Evolutionary conservation across 2,113 vertebrate species (phyloP), one percentile per base, ranked within the genome.

Genomic region (Myanophis thanlyinensis): DNA sequence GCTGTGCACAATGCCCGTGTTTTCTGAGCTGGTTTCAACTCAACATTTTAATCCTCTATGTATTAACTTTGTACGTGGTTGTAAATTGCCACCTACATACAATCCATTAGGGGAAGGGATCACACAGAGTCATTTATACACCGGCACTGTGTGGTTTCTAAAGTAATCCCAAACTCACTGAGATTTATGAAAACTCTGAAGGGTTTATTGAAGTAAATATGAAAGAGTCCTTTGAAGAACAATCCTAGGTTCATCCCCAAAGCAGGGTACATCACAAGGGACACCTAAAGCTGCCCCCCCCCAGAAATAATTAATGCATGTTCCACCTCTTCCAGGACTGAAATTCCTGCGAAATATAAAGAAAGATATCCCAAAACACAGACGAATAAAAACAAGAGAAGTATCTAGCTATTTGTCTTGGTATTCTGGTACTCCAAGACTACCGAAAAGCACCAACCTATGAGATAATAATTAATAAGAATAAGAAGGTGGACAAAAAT

Each of bases 1-100:
- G 54, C 27, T 54, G 92, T 46, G 93, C 94, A 94, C 85, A 93
- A 88, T 30, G 23, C 48, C 91, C 22, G 59, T 89, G 93, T 73
- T 15, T 93, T 94, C 90, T 85, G 93, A 80, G 73, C 35, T 95
- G 92, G 59, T 87, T 90, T 92, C 88, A 56, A 80, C 87, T 93
- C 92, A 86, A 51, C 62, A 62, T 90, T 96, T 89, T 95, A 90
- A 88, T 52, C 93, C 93, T 56, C 85, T 62, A 0, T 93, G 59
- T 93, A 93, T 95, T 93, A 93, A 62, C 49, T n/a, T 46, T 89
- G 87, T 49, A 89, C 86, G 40, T n/a, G 88, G 46, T 92, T 80
- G 87, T 91, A 88, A 94, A 51, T 73, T 90, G 94, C 25, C 87
- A 62, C 93, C 92, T 94, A 95, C 95, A 80, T 90, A 92, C 48